A percentile compares a stretch with the other conserved stretches of the same genome.
These are phyloP conservation scores for Aphidius gifuensis DNA, from an alignment of 1,140 invertebrate genomes.

Conservation along the genomic window DNA sequence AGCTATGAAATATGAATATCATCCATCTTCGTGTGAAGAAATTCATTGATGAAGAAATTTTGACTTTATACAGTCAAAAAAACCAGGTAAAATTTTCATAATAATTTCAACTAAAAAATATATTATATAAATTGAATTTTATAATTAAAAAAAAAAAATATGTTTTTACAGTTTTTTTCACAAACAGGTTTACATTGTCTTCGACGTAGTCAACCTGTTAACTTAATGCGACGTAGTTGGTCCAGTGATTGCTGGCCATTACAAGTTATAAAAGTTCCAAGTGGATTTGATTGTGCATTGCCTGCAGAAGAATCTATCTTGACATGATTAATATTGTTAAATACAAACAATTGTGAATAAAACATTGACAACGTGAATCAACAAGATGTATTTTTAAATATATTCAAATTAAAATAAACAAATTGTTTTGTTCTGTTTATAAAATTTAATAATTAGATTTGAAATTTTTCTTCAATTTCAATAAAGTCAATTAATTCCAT, in stretches of 20 bases:
- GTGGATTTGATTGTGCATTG: conserved; percentile 56
- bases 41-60: conserved; percentile 42
- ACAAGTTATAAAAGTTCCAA: conserved; percentile 43
- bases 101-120: too few species aligned
- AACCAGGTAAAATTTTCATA: too few species aligned
- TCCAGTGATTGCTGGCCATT: conserved; percentile 51
- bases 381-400: too few species aligned
- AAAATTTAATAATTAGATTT: too few species aligned
- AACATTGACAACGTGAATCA: too few species aligned
- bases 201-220: conserved; percentile 44
- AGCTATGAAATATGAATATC: conserved; percentile 49
- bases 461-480: neutral
- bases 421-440: too few species aligned
- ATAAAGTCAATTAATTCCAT: conserved; percentile 57
- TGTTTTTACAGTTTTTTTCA: conserved; percentile 45
- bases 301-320: conserved; percentile 25
- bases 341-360: too few species aligned
- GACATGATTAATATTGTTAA: too few species aligned
- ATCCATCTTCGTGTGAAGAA: conserved; percentile 49
- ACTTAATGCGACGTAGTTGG: conserved; percentile 44
- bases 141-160: too few species aligned
- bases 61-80: too few species aligned
- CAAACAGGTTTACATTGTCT: conserved; percentile 50
- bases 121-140: too few species aligned
- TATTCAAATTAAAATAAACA: too few species aligned